phyloP scores from a whole-genome alignment of 1,140 invertebrate genomes.

The Eueides isabella region DNA sequence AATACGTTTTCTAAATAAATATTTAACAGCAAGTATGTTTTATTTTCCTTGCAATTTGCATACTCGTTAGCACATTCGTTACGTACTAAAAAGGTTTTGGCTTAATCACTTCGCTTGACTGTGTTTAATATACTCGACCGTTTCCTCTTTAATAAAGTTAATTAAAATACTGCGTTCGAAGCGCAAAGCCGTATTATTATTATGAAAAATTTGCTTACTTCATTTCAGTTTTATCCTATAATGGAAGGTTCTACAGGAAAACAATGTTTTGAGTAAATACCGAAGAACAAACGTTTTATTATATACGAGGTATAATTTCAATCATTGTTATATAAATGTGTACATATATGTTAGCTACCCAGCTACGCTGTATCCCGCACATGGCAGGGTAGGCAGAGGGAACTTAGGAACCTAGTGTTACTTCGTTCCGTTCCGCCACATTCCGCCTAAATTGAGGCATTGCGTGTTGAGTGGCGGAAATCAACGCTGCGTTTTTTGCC shows the following conservation, averaged over 20 bases:
- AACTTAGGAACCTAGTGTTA: no score
- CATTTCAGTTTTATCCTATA: background rate
- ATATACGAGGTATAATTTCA: no score
- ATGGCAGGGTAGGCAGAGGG: no score
- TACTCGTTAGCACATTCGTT: constrained; percentile 1
- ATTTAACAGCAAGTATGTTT: background rate
- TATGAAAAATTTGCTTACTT: constrained; percentile 6
- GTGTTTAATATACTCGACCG: constrained; percentile 2
- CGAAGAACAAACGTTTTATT: no score
- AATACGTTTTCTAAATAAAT: no score
- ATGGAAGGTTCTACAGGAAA: background rate
- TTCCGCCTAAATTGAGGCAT: no score
- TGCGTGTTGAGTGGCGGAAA: no score
- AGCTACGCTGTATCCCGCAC: no score
- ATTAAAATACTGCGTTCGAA: constrained; percentile 12
- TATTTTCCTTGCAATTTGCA: background rate
- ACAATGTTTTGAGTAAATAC: background rate
- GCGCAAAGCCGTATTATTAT: constrained; percentile 7
- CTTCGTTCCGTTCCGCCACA: no score
- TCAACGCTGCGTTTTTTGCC: no score
- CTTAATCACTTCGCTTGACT: background rate
- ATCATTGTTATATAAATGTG: no score
- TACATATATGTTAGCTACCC: no score
- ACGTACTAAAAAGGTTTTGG: background rate
- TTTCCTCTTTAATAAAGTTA: constrained; percentile 12